Conservation (phyloP, 2,797 vertebrate species). For the Carcharodon carcharias region DNA sequence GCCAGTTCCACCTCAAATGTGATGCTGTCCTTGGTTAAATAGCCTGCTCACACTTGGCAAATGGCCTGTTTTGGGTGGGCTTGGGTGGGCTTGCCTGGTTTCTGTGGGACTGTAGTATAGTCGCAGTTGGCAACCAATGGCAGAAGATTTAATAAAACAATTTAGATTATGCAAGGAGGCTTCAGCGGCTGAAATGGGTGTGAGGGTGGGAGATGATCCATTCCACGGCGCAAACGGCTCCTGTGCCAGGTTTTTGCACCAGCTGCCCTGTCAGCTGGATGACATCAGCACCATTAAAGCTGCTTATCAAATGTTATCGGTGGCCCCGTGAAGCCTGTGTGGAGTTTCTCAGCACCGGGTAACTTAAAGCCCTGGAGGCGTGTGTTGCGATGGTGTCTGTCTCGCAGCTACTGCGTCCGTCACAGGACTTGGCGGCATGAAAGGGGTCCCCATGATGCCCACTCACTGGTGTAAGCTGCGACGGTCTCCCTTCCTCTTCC, state of each 20-base stretch:
- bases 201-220: not conserved
- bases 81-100: not conserved
- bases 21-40: not conserved
- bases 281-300: slow-evolving; percentile 1
- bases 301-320: slow-evolving; percentile 1
- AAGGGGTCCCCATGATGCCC: not conserved
- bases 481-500: slow-evolving; percentile 45
- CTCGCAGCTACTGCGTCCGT: not conserved
- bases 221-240: not conserved
- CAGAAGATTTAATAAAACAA: not conserved
- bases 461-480: not conserved
- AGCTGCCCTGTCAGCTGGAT: not conserved
- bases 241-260: not conserved
- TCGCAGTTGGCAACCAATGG: not conserved
- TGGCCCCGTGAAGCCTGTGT: not conserved
- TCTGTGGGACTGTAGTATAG: not conserved
- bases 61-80: too few relatives aligned
- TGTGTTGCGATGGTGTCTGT: not conserved
- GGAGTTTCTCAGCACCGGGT: not conserved
- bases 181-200: not conserved
- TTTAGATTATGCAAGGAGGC: not conserved
- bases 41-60: not conserved
- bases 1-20: too few relatives aligned
- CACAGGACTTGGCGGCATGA: not conserved
- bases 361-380: not conserved